These are phyloP conservation scores for Diabrotica balteata DNA, from an alignment of 2,888 invertebrate species.

Conservation along the genomic window DNA sequence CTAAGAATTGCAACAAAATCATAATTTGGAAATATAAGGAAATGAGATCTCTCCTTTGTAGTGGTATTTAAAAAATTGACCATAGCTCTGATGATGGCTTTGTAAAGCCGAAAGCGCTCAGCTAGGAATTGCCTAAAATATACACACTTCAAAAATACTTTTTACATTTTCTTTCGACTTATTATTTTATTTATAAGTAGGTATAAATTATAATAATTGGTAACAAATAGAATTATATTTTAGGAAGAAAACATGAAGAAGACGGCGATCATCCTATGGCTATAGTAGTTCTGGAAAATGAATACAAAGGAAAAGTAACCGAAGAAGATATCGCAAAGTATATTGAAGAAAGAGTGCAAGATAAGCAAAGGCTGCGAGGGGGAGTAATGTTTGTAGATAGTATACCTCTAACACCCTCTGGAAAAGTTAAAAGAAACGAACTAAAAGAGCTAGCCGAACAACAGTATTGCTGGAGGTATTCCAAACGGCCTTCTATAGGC, in stretches of 20 bases:
- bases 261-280: conserved; percentile 53
- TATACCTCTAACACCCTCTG: conserved; percentile 52
- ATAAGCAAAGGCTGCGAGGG: conserved; percentile 50
- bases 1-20: too few relatives aligned
- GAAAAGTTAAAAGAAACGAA: conserved; percentile 48
- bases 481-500: conserved; percentile 13
- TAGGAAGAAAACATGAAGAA: conserved; percentile 49
- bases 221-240: neutral
- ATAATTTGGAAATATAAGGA: too few relatives aligned
- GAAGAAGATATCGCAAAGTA: conserved; percentile 48
- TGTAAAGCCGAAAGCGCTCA: too few relatives aligned
- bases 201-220: too few relatives aligned
- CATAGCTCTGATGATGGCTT: too few relatives aligned
- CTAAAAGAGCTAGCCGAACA: conserved; percentile 32
- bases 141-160: too few relatives aligned
- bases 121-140: too few relatives aligned
- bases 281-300: conserved; percentile 42
- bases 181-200: too few relatives aligned
- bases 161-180: too few relatives aligned
- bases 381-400: conserved; percentile 51
- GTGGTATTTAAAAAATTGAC: too few relatives aligned
- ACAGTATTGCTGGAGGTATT: conserved; percentile 11
- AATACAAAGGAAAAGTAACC: conserved; percentile 36
- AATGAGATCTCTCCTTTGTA: too few relatives aligned
- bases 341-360: conserved; percentile 48